Conservation (phyloP, 2,113 vertebrate species). For the Prochilodus magdalenae region DNA sequence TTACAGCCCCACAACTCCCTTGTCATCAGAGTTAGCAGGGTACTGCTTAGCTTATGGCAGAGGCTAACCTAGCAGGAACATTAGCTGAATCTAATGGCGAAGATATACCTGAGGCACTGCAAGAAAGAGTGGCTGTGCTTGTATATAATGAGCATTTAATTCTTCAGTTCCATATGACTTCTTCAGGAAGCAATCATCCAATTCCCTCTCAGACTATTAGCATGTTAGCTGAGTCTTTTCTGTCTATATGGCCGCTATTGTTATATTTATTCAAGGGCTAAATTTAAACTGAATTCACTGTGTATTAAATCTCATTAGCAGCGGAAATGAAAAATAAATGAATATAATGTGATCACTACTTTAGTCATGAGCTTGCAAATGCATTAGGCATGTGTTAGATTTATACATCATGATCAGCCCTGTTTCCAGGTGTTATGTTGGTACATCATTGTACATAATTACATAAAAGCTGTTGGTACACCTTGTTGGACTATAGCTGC, state of each 20-base stretch:
- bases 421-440: too few relatives aligned
- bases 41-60: conserved; percentile 33
- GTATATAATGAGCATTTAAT: not conserved
- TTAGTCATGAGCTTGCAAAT: too few relatives aligned
- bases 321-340: not conserved
- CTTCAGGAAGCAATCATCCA: not conserved
- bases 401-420: too few relatives aligned
- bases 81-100: not conserved
- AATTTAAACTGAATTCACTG: not conserved
- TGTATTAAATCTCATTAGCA: not conserved
- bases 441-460: too few relatives aligned
- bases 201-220: not conserved
- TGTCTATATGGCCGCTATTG: not conserved
- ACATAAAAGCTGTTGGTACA: too few relatives aligned
- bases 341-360: too few relatives aligned
- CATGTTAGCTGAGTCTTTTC: not conserved
- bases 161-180: not conserved
- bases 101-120: not conserved
- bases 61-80: conserved; percentile 36
- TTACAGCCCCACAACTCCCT: conserved; percentile 30
- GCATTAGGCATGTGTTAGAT: too few relatives aligned
- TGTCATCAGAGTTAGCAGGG: conserved; percentile 30
- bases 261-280: not conserved
- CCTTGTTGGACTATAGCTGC: too few relatives aligned
- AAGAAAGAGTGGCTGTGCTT: not conserved